phyloP scores from a whole-genome alignment of 2,113 vertebrate species.

The Nannospalax galili region DNA sequence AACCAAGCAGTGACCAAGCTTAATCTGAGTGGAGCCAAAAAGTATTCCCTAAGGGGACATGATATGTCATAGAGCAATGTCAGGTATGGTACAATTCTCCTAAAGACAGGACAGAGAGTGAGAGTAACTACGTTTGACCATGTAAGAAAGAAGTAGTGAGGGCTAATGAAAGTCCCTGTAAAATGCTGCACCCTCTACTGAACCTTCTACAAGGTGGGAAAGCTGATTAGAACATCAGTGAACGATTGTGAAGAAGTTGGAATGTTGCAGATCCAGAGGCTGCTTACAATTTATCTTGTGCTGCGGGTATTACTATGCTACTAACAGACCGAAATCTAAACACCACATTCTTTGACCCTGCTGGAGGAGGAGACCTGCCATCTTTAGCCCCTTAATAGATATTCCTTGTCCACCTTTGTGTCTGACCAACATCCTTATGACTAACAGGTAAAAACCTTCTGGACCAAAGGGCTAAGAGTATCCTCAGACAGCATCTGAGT shows the following conservation, averaged over 20 bases:
- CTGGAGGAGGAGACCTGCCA: too few species aligned
- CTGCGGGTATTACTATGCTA: too few species aligned
- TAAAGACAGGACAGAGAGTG: background rate
- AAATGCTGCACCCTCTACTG: background rate
- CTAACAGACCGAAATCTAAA: too few species aligned
- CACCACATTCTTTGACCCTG: too few species aligned
- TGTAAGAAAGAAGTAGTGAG: background rate
- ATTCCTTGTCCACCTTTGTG: background rate
- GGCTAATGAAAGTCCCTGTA: background rate
- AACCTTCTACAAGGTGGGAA: background rate
- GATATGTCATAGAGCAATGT: background rate
- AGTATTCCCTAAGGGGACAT: background rate
- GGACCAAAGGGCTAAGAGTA: background rate
- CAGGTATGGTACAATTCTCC: background rate
- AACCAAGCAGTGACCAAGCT: background rate
- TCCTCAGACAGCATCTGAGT: too few species aligned
- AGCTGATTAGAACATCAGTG: too few species aligned
- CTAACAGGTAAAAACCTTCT: too few species aligned
- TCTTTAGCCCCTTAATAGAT: background rate
- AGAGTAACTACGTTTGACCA: background rate
- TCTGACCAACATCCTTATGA: background rate
- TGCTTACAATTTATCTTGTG: too few species aligned
- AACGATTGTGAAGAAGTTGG: background rate
- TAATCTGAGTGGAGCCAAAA: background rate
- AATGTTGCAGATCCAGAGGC: too few species aligned